Percentiles rank a stretch among this genome's conserved stretches.
These are phyloP conservation scores for Cisticola juncidis DNA, from an alignment of 2,113 vertebrate genomes.

Conservation along the genomic window DNA sequence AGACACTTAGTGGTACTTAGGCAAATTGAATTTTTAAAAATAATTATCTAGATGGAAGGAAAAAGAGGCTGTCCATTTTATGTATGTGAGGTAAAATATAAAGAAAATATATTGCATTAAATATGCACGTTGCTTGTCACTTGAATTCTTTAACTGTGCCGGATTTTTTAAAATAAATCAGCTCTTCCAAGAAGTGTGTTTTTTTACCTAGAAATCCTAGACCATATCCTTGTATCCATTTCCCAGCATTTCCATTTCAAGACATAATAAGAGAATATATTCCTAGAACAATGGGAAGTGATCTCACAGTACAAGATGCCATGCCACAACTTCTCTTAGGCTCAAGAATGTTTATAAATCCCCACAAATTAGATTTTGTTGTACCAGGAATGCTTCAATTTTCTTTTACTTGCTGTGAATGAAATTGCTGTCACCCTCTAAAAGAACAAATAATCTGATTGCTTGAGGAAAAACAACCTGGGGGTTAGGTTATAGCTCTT, in stretches of 20 bases:
- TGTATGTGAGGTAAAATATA: background rate
- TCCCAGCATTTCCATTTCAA: slow-evolving; percentile 3
- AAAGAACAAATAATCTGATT: background rate
- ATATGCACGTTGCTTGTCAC: background rate
- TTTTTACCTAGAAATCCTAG: slow-evolving; percentile 4
- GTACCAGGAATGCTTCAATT: background rate
- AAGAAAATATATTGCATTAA: background rate
- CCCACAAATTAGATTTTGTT: background rate
- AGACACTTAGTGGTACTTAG: background rate
- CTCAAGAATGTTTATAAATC: background rate
- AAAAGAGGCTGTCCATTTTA: background rate
- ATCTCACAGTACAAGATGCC: background rate
- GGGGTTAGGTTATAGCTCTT: background rate
- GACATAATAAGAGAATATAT: background rate
- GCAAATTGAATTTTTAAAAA: background rate
- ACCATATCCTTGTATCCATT: background rate
- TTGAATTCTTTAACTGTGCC: background rate
- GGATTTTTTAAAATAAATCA: background rate
- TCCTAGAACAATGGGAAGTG: background rate
- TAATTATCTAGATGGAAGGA: background rate
- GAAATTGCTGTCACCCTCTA: background rate
- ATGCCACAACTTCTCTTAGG: background rate
- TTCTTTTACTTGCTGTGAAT: background rate
- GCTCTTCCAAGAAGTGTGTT: background rate
- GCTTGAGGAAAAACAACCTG: background rate